Evolutionary conservation across 2,888 invertebrate species (phyloP), one percentile per base, ranked within the genome.

Genomic region (Epirrhoe tristata): DNA sequence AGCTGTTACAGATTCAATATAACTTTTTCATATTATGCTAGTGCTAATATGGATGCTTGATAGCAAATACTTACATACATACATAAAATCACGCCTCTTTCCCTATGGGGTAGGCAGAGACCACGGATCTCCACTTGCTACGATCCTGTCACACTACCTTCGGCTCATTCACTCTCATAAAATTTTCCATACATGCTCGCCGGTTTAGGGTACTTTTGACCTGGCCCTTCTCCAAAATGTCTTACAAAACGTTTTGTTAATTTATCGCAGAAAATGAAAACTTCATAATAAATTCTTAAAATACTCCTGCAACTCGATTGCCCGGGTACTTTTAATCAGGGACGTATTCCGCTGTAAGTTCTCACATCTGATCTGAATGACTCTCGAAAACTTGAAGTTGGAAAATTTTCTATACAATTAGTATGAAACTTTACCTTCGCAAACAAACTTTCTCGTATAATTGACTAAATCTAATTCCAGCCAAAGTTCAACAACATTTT

Each of bases 401-500:
- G 43, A 43, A 48, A 48, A 17, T 39, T 56, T 56, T 43, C 43
- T 56, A 43, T 57, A 55, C 59, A 59, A 52, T 59, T 52, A 52
- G 14, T 24, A 17, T 31, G 14, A 14, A 48, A 51, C 34, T 58
- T 17, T 6, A 48, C 52, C 31, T 36, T 32, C 32, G 12, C 34
- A 51, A 51, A 31, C 50, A 34, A 58, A 58, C 48, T 58, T 58
- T 50, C 31, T n/a, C 31, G 39, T 36, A 50, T 36, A 17, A 58
- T 32, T 39, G 39, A 24, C 58, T 51, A 36, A 51, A 43, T 43
- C 53, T 54, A 54, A 60, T 53, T 60, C 43, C 14, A 54, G 53
- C 53, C 1, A 43, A 39, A 58, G 51, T 58, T 39, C 24, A 8
- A 24, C 34, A 58, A 58, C 58, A 51, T 58, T 58, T 58, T 10